Evolutionary conservation across 2,797 vertebrate genomes (phyloP), one percentile per base, ranked within the genome.

Genomic region (Gila robusta): DNA sequence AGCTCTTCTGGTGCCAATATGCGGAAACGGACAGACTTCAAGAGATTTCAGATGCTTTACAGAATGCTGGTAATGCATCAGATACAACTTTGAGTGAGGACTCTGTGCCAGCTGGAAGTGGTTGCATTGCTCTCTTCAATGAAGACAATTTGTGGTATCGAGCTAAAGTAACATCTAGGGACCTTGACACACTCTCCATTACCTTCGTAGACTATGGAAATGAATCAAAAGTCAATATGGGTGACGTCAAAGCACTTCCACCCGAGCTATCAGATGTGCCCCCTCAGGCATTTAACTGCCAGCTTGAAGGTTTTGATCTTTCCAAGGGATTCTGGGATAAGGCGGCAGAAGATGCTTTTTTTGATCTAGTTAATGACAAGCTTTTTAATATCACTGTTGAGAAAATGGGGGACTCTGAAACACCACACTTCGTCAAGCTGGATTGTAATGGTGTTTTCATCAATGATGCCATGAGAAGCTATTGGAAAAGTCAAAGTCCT

Each of bases 151-250:
- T 92, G 79, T 97, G 97, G 94, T 97, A 97, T 87, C 96, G 98
- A 87, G 97, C 96, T 67, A 86, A 96, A 73, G 89, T 99, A 69
- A 93, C 90, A 0, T 87, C 87, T 1, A 87, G 93, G 87, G 91
- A 94, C 17, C 91, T 86, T 69, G 90, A 92, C 21, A 59, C 84
- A 0, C 2, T 96, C 0, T 94, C 92, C 0, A 92, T 99, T 87
- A 90, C 95, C 64, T 96, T 97, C 8, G 92, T 99, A 49, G 98
- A 99, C 93, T 98, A 98, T 0, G 98, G 98, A 88, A 98, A 97
- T 9, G 82, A 93, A 66, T 95, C 96, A 59, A 87, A 91, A 23
- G 91, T 96, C 66, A 91, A 88, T 23, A 4, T 93, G 16, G 91
- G 92, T 44, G 87, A 95, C n/a, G 82, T 98, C 69, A 95, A 88